Evolutionary conservation across 2,888 invertebrate genomes (phyloP), one percentile per base, ranked within the genome.

Genomic region (Megaustenia siamemsis): DNA sequence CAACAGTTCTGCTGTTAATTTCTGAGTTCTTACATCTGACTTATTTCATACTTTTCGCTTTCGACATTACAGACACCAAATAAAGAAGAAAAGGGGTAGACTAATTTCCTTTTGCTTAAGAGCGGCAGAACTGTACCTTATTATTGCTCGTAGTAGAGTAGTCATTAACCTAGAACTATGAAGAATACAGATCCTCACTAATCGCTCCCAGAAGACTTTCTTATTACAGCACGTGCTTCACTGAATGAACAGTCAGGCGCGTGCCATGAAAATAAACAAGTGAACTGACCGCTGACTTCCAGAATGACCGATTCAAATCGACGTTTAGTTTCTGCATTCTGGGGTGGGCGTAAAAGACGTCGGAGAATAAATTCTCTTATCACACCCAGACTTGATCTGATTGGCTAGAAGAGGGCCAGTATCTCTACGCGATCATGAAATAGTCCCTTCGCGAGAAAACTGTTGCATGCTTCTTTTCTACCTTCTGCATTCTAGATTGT

Each of bases 231-330:
- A 32, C 60, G 40, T 60, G 81, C 38, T 71, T n/a, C 73, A 18
- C 12, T 24, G 82, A 60, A 43, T 40, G 73, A 10, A 6, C 38
- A 38, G 56, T 24, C 69, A 21, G 60, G 73, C 73, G 60, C 60
- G 73, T 73, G 82, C 73, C 82, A 82, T 40, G 40, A 45, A 71
- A 60, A 60, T 82, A 82, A 82, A 82, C 60, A 82, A 60, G 1
- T 15, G 28, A 60, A 21, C 73, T 73, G 82, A 28, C 73, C 69
- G 81, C 28, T 60, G 0, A 71, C 32, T 28, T 32, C 2, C 43
- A 6, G 53, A 21, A 24, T 73, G 82, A 73, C 60, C 82, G 60
- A 49, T 73, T 28, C 56, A 18, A 71, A 24, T n/a, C 43, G 66
- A 73, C 43, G 73, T 43, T 82, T 56, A 60, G 28, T 24, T 28